These are phyloP conservation scores for Cremastobaeus sp. DNA, from an alignment of 2,888 invertebrate genomes.

Conservation along the genomic window DNA sequence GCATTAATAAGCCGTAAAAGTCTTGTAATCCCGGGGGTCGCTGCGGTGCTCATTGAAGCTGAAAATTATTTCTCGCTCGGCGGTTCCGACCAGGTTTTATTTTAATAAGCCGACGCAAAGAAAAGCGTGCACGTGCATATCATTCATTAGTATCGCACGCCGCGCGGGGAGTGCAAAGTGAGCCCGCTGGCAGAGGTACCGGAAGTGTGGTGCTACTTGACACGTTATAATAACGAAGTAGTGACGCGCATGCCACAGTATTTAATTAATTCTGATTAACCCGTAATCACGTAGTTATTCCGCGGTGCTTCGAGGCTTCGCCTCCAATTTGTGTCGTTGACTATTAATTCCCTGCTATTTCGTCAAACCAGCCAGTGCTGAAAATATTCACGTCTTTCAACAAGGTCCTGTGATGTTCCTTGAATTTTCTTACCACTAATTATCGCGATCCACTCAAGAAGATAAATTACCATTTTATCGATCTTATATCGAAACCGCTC, in stretches of 20 bases:
- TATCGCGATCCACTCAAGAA: slow-evolving; percentile 29
- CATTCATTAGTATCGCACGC: slow-evolving; percentile 74
- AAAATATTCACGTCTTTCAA: slow-evolving; percentile 54
- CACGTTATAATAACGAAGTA: slow-evolving; percentile 78
- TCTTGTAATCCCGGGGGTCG: slow-evolving; percentile 1
- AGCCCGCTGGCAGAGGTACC: slow-evolving; percentile 61
- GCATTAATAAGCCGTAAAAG: slow-evolving; percentile 21
- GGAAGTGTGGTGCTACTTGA: slow-evolving; percentile 74
- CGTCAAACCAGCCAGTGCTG: slow-evolving; percentile 45
- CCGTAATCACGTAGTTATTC: slow-evolving; percentile 77
- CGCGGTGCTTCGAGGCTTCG: slow-evolving; percentile 69
- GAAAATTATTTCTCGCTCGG: slow-evolving; percentile 21
- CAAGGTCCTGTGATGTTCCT: slow-evolving; percentile 47
- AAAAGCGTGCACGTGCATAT: slow-evolving; percentile 74
- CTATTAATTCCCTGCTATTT: slow-evolving; percentile 69
- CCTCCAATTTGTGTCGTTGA: slow-evolving; percentile 75
- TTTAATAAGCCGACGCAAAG: slow-evolving; percentile 27
- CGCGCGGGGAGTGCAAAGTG: slow-evolving; percentile 51
- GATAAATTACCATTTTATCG: slow-evolving; percentile 21
- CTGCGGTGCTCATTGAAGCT: slow-evolving; percentile 15
- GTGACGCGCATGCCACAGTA: slow-evolving; percentile 76
- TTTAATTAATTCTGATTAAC: slow-evolving; percentile 79
- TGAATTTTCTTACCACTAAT: slow-evolving; percentile 47
- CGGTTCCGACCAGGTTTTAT: slow-evolving; percentile 14
- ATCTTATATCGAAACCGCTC: background rate